Evolutionary conservation across 2,113 vertebrate species (phyloP), one percentile per base, ranked within the genome.

Genomic region (Rhinoptilus africanus): DNA sequence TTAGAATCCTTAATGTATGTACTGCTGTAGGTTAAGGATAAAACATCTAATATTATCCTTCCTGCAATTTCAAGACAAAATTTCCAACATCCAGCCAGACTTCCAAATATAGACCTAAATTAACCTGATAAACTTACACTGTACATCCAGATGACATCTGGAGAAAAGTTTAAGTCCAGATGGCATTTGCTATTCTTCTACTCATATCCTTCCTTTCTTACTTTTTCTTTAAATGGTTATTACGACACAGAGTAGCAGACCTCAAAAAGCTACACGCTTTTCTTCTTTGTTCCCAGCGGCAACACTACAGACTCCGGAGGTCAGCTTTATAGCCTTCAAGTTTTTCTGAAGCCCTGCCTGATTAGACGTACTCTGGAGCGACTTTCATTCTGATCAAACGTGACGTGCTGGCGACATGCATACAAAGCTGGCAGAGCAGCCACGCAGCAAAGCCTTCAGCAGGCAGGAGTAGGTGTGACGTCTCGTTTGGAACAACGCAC

Each of bases 331-430:
- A 80, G 88, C 68, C 95, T 89, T 94, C 79, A 67, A 47, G 73
- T 81, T 84, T 59, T 95, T 86, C 79, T 88, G 92, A 94, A 95
- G 72, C 63, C 80, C 85, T 80, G 95, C 54, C 79, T 96, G 95
- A 97, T 95, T 88, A 95, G 90, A 90, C 1, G 0, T 59, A 71
- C 72, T 83, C 85, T 43, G 76, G 64, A 96, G 82, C 4, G 24
- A 63, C 94, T 93, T 92, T 88, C 91, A 63, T 67, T 92, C 64
- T 75, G 93, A 96, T 96, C 91, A 93, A 88, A 95, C 4, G 1
- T 27, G 83, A 92, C 11, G 27, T 41, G 79, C 59, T 80, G 88
- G 82, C 3, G 11, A 92, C 82, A 47, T 0, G 3, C 92, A 28
- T 6, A 39, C 45, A 59, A 62, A 93, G 92, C 72, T 66, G 74